These are phyloP conservation scores for Cantharis lateralis DNA, from an alignment of 2,888 invertebrate genomes.

Conservation along the genomic window DNA sequence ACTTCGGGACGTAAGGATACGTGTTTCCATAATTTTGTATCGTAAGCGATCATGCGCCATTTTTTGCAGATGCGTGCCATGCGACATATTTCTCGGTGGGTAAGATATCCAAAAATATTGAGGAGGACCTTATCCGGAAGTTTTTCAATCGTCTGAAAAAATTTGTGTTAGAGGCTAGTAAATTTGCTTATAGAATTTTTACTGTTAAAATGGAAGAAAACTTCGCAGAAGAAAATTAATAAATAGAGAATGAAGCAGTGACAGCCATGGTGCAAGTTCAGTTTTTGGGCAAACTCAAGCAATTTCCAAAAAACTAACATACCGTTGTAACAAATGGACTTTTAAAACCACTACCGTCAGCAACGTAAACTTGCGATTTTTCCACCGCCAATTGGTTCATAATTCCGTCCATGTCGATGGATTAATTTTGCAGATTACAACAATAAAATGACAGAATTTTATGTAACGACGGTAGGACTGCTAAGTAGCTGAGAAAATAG, in stretches of 20 bases:
- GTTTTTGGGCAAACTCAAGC: background rate
- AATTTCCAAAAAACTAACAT: slow-evolving; percentile 41
- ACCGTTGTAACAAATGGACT: slow-evolving; percentile 77
- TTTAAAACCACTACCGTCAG: slow-evolving; percentile 76
- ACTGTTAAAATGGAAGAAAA: background rate
- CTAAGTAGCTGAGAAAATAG: slow-evolving; percentile 23
- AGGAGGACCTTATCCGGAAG: slow-evolving; percentile 95
- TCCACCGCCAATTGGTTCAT: slow-evolving; percentile 90
- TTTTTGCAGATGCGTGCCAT: slow-evolving; percentile 94
- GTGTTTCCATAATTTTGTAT: slow-evolving; percentile 92
- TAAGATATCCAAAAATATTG: slow-evolving; percentile 91
- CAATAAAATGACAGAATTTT: slow-evolving; percentile 2
- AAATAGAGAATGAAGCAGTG: background rate
- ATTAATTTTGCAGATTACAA: background rate
- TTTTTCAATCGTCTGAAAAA: slow-evolving; percentile 88
- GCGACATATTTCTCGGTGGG: slow-evolving; percentile 91
- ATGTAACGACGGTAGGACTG: slow-evolving; percentile 13
- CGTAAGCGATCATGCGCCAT: slow-evolving; percentile 96
- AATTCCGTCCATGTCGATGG: slow-evolving; percentile 63
- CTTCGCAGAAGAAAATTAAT: background rate
- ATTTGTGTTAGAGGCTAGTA: slow-evolving; percentile 7
- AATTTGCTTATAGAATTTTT: background rate
- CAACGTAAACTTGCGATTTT: slow-evolving; percentile 83
- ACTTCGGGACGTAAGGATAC: slow-evolving; percentile 96
- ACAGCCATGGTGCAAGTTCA: background rate